A percentile compares a stretch with the other conserved stretches of the same genome.
These are phyloP conservation scores for Leptobrachium ailaonicum DNA, from an alignment of 2,113 vertebrate genomes.

Conservation along the genomic window DNA sequence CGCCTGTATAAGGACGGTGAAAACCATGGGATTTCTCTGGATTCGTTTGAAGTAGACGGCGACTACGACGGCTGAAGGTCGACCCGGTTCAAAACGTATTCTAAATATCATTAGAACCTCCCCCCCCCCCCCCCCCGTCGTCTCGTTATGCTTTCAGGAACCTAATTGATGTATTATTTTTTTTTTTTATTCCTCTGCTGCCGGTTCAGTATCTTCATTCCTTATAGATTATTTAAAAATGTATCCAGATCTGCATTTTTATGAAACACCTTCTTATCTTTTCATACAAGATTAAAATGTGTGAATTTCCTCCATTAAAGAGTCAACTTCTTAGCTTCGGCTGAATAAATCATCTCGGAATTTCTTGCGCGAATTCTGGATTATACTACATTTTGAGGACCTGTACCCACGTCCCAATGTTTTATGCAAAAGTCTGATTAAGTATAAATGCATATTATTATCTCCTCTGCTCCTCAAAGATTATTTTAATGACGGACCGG, in stretches of 20 bases:
- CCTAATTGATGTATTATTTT: conserved; percentile 15
- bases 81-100: conserved; percentile 20
- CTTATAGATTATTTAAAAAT: no score
- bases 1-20: conserved; percentile 39
- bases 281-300: no score
- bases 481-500: no score
- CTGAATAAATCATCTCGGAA: no score
- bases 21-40: conserved; percentile 23
- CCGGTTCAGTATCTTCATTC: no score
- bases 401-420: no score
- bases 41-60: conserved; percentile 34
- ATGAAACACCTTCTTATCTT: background rate
- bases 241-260: background rate
- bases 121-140: background rate
- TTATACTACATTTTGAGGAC: no score
- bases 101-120: conserved; percentile 10
- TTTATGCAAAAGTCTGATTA: no score
- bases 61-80: conserved; percentile 33
- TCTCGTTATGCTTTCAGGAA: conserved; percentile 17
- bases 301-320: background rate
- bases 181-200: background rate
- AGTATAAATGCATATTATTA: no score
- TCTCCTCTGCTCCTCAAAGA: no score
- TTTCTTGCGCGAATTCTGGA: no score
- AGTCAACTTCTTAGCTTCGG: no score